Evolutionary conservation across 2,888 invertebrate species (phyloP), one percentile per base, ranked within the genome.

Genomic region (Tyria jacobaeae): DNA sequence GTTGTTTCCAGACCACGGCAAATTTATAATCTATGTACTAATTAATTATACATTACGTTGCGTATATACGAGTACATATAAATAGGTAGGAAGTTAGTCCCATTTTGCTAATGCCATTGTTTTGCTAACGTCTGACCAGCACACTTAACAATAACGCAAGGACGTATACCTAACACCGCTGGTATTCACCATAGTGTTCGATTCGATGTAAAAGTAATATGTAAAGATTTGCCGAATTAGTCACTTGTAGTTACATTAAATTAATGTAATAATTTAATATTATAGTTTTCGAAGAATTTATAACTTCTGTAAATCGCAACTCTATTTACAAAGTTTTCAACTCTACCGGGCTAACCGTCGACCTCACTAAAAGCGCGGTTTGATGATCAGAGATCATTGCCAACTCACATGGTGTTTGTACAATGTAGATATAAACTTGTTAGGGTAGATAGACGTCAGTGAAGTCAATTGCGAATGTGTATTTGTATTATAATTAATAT

Each of bases 221-320:
- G 78, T 82, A 84, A 90, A 86, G 75, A 88, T 88, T 86, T 89
- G 88, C 92, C 92, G 92, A 92, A 92, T 92, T 92, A 92, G 89
- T 89, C 85, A 89, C 88, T 87, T 87, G 88, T 89, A 89, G 89
- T 82, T 84, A 76, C 82, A 84, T 81, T 83, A 85, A 75, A 68
- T 78, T 73, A 76, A 78, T 83, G 69, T 74, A 74, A 70, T 75
- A 75, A 81, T 70, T 77, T 72, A 71, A 66, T 71, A 65, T 68
- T 66, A 86, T 87, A 88, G 86, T 88, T 91, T 89, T 89, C 80
- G 89, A 89, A 73, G 82, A 84, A 82, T 89, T 89, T 84, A 86
- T 82, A 78, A 81, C 79, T 84, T 85, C 83, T 82, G 78, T 82
- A 78, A 84, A 82, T 80, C 80, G 83, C 84, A 78, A 82, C 80